Conservation (phyloP, 2,797 vertebrate species). For the Tenualosa thibaudeaui region DNA sequence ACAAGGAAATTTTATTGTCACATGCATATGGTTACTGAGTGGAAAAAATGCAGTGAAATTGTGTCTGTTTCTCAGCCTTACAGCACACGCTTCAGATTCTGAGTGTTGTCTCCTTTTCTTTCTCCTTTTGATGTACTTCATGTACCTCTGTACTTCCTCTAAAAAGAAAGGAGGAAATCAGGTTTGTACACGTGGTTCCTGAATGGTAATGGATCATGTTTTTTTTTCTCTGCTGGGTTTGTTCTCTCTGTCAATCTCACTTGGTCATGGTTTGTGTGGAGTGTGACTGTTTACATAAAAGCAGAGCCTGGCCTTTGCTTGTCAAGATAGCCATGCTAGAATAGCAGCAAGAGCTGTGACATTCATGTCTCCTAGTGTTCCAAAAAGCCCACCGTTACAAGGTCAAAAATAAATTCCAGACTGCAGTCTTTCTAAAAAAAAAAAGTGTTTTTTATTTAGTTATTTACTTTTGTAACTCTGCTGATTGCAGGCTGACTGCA, state of each 20-base stretch:
- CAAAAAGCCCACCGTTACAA: not conserved
- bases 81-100: too few relatives aligned
- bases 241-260: not conserved
- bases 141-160: too few relatives aligned
- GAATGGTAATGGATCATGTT: not conserved
- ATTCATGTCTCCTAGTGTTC: not conserved
- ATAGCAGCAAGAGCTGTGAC: not conserved
- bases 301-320: not conserved
- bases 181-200: not conserved
- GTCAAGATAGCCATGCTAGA: not conserved
- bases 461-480: too few relatives aligned
- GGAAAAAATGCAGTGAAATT: too few relatives aligned
- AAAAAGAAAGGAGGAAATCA: not conserved
- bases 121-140: too few relatives aligned
- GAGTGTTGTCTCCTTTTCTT: too few relatives aligned
- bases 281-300: not conserved
- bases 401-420: not conserved
- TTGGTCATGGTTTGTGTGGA: not conserved
- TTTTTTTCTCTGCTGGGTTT: not conserved
- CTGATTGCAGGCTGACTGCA: not conserved
- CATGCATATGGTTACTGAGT: too few relatives aligned
- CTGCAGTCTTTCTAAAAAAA: too few relatives aligned
- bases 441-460: too few relatives aligned
- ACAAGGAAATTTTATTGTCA: too few relatives aligned
- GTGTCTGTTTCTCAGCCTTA: too few relatives aligned